A percentile compares a stretch with the other conserved stretches of the same genome.
Conservation (phyloP, 2,888 invertebrate genomes). For the Polydrusus tereticollis region DNA sequence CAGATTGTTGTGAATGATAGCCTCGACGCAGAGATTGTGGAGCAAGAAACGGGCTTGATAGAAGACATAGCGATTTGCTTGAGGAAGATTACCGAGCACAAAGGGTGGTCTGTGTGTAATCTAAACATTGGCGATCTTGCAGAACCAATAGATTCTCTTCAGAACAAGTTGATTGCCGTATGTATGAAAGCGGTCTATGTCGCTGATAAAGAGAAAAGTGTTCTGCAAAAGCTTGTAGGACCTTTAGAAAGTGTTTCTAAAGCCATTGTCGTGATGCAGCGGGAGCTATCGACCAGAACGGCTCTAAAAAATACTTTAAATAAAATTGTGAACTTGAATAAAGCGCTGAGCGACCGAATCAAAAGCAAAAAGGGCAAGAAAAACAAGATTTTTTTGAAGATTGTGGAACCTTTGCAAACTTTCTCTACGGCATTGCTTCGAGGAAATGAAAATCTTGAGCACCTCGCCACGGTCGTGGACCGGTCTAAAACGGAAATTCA, state of each 20-base stretch:
- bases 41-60: slow-evolving; percentile 58
- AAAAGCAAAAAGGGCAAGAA: slow-evolving; percentile 5
- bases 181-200: slow-evolving; percentile 62
- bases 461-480: slow-evolving; percentile 12
- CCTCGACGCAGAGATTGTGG: slow-evolving; percentile 54
- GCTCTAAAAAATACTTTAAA: slow-evolving; percentile 49
- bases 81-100: slow-evolving; percentile 49
- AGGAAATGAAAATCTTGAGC: slow-evolving; percentile 24
- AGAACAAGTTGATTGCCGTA: slow-evolving; percentile 62
- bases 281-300: slow-evolving; percentile 53
- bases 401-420: slow-evolving; percentile 26
- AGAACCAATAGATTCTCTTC: slow-evolving; percentile 59
- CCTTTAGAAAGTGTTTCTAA: slow-evolving; percentile 63
- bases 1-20: slow-evolving; percentile 55
- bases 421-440: slow-evolving; percentile 14
- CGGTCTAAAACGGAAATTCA: slow-evolving; percentile 15
- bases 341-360: slow-evolving; percentile 12
- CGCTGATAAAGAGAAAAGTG: slow-evolving; percentile 56
- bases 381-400: background rate
- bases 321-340: slow-evolving; percentile 46
- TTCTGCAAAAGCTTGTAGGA: slow-evolving; percentile 60
- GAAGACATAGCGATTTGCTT: slow-evolving; percentile 58
- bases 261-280: slow-evolving; percentile 61
- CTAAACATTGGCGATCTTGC: slow-evolving; percentile 56
- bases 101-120: slow-evolving; percentile 31